Conservation (phyloP, 2,797 vertebrate genomes). For the Pristis pectinata region DNA sequence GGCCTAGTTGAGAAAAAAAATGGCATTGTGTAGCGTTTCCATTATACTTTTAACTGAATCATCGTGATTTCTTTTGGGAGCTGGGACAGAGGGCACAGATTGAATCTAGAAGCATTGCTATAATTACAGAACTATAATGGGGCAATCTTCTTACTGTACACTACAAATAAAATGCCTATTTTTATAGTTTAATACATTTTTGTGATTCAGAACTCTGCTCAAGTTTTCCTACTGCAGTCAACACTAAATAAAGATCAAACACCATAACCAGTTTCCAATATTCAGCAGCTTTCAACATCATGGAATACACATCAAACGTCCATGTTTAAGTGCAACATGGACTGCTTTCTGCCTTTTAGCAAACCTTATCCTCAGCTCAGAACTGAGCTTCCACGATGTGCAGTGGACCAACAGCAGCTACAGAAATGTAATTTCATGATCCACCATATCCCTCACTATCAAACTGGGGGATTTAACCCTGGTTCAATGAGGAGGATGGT, state of each 20-base stretch:
- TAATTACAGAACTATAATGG: neutral
- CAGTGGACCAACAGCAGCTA: no score
- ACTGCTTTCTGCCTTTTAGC: no score
- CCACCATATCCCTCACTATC: no score
- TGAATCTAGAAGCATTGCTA: neutral
- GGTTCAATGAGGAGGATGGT: no score
- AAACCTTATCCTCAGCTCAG: no score
- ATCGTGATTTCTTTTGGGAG: neutral
- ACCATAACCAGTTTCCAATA: neutral
- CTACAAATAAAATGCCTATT: neutral
- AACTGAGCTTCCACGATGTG: no score
- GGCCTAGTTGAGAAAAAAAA: neutral
- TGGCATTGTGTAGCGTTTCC: neutral
- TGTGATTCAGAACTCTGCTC: neutral
- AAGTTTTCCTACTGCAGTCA: neutral
- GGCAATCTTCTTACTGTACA: neutral
- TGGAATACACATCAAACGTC: no score
- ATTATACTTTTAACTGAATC: neutral
- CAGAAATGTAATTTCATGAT: no score
- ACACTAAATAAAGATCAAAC: neutral
- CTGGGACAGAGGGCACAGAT: neutral
- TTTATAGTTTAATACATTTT: neutral
- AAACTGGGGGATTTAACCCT: no score
- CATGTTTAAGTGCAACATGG: no score
- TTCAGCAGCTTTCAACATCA: neutral